These are phyloP conservation scores for Cryptus viduatorius DNA, from an alignment of 2,888 invertebrate species.

Conservation along the genomic window DNA sequence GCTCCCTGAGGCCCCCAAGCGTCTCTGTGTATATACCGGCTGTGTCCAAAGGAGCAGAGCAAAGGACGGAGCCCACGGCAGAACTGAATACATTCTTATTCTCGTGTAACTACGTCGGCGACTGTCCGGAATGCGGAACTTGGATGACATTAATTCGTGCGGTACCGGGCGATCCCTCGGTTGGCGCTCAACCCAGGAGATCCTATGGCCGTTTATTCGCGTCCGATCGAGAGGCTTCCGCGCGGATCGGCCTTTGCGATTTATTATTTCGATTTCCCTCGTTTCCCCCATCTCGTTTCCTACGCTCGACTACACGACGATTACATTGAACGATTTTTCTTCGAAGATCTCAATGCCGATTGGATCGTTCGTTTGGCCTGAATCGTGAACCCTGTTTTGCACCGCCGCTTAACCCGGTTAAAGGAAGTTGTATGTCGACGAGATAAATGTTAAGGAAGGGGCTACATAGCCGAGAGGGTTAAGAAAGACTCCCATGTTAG, in stretches of 20 bases:
- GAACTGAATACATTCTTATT: conserved; percentile 68
- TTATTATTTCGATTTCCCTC: conserved; percentile 70
- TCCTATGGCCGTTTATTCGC: conserved; percentile 50
- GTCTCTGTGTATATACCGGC: background rate
- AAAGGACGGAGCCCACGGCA: conserved; percentile 32
- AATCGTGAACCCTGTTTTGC: conserved; percentile 40
- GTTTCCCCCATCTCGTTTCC: conserved; percentile 18
- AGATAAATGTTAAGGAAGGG: conserved; percentile 45
- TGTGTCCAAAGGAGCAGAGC: conserved; percentile 8
- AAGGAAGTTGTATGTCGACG: conserved; percentile 2
- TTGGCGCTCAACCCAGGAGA: conserved; percentile 3
- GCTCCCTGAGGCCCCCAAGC: conserved; percentile 6
- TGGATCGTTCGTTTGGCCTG: conserved; percentile 51
- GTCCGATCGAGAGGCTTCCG: conserved; percentile 44
- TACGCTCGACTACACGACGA: background rate
- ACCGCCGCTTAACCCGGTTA: background rate
- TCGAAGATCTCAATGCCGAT: conserved; percentile 46
- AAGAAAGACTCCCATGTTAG: conserved; percentile 1
- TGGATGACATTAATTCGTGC: conserved; percentile 78
- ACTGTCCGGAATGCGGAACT: conserved; percentile 78
- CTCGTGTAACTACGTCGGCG: conserved; percentile 59
- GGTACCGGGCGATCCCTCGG: conserved; percentile 63
- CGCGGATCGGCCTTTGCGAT: conserved; percentile 33
- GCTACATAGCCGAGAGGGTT: background rate
- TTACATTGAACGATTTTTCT: conserved; percentile 28